phyloP scores from a whole-genome alignment of 2,113 vertebrate genomes.

The Corynorhinus townsendii region DNA sequence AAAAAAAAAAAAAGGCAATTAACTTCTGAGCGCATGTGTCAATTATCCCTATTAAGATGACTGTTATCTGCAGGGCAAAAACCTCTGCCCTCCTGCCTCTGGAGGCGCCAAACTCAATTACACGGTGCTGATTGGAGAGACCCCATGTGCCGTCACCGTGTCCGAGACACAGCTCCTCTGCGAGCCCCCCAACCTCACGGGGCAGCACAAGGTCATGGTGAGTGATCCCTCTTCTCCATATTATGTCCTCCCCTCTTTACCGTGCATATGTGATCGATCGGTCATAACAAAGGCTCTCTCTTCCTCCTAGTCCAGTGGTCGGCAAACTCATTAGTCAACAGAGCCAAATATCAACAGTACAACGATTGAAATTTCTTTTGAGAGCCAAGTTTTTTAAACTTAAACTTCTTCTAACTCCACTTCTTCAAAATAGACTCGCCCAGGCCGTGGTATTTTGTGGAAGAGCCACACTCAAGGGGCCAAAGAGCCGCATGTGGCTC shows the following conservation, averaged over 20 bases:
- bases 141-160: constrained; percentile 92
- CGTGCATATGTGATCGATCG: rapidly evolving
- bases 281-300: not conserved
- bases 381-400: too few relatives aligned
- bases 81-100: constrained; percentile 92
- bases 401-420: too few relatives aligned
- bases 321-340: too few relatives aligned
- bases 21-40: not conserved
- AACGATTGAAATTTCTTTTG: too few relatives aligned
- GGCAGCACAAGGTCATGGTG: constrained; percentile 97
- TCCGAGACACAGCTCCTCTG: constrained; percentile 98
- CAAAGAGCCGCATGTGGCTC: too few relatives aligned
- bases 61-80: constrained; percentile 89
- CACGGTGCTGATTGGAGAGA: constrained; percentile 95
- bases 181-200: constrained; percentile 93
- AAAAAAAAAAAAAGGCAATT: not conserved
- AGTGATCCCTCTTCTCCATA: constrained; percentile 55
- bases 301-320: not conserved
- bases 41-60: not conserved
- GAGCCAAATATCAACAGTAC: too few relatives aligned
- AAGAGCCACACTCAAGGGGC: too few relatives aligned
- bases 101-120: constrained; percentile 98
- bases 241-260: not conserved
- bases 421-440: too few relatives aligned
- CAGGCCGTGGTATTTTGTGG: too few relatives aligned